Evolutionary conservation across 2,797 vertebrate genomes (phyloP), one percentile per base, ranked within the genome.

Genomic region (Ficedula albicollis): DNA sequence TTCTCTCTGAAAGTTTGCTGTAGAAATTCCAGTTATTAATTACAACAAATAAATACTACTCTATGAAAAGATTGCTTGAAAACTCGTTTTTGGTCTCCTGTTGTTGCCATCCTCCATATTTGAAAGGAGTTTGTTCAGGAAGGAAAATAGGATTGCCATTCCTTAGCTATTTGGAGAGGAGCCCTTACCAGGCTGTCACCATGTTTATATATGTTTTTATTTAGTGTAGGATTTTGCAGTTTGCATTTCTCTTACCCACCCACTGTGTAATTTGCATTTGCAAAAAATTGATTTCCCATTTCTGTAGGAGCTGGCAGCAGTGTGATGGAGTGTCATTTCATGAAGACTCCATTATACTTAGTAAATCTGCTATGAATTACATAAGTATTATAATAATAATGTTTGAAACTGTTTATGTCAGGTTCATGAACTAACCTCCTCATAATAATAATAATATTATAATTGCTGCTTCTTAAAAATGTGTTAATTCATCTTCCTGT

Each of bases 171-270:
- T 87, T 72, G 60, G 89, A 92, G 56, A 77, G 75, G 27, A 84
- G 21, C 51, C 62, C 73, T 93, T 93, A 62, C 70, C 49, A 91
- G 91, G 38, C 89, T 93, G 84, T 94, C 79, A 84, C 87, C 59
- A 69, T 93, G 39, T 92, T 96, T 83, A 75, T 93, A 11, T 91
- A 80, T 91, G 79, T 84, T 96, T 95, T 87, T 96, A 88, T 93
- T 96, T 97, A 81, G 76, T 44, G 77, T 92, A 82, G 51, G 52
- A 82, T 82, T 93, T 96, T 95, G 76, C 54, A 93, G 82, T 95
- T 96, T 93, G 36, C 69, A 38, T 93, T 94, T 96, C 49, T 77
- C 29, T 87, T 84, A 86, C 73, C 87, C 76, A 55, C 82, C 70
- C 60, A 64, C 90, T 89, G 36, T 68, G 44, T 79, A 77, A 95